Evolutionary conservation across 1,140 invertebrate genomes (phyloP).

Genomic region (Listronotus bonariensis): DNA sequence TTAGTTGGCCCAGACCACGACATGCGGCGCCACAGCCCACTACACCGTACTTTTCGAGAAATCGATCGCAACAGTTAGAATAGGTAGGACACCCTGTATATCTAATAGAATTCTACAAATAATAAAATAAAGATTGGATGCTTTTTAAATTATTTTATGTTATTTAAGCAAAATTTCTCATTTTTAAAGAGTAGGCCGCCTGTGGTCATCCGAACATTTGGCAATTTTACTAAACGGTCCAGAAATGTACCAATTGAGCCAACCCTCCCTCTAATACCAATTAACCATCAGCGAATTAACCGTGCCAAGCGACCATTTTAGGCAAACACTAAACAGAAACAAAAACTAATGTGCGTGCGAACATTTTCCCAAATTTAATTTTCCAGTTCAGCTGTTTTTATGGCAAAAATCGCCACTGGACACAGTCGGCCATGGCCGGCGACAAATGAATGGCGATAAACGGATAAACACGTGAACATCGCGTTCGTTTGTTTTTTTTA

Average conservation of each 20-base stretch:
- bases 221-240: conserved; percentile 22
- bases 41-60: too few relatives aligned
- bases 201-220: not conserved
- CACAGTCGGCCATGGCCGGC: conserved; percentile 33
- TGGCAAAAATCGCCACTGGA: conserved; percentile 51
- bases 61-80: too few relatives aligned
- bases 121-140: too few relatives aligned
- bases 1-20: too few relatives aligned
- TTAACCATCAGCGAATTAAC: conserved; percentile 24
- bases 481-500: conserved; percentile 20
- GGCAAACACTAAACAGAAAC: conserved; percentile 46
- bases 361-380: conserved; percentile 55
- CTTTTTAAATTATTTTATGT: too few relatives aligned
- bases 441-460: conserved; percentile 46
- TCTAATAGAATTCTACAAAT: too few relatives aligned
- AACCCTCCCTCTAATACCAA: conserved; percentile 20
- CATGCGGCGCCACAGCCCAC: too few relatives aligned
- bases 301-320: conserved; percentile 16
- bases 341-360: conserved; percentile 54
- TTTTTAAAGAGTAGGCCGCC: too few relatives aligned
- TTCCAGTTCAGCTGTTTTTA: conserved; percentile 53
- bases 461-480: conserved; percentile 38
- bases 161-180: too few relatives aligned
- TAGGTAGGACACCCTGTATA: too few relatives aligned
- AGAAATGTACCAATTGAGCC: not conserved